A percentile compares a stretch with the other conserved stretches of the same genome.
Evolutionary conservation across 2,888 invertebrate species (phyloP).

Genomic region (Diploptera punctata): DNA sequence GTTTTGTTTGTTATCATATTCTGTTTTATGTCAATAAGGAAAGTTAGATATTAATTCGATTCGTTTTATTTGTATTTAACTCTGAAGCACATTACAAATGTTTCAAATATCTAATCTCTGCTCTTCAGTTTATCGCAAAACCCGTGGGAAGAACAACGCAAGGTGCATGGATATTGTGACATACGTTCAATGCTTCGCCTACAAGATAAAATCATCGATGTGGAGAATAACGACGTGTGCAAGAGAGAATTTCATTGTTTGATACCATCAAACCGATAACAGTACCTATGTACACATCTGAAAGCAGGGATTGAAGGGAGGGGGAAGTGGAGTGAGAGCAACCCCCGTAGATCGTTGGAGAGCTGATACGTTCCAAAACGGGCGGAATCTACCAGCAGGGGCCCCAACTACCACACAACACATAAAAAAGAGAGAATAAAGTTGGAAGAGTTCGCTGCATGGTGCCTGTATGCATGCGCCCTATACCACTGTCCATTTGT

Average conservation of each 20-base stretch:
- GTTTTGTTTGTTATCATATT: no score
- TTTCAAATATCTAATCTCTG: no score
- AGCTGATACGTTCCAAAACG: conserved; percentile 4
- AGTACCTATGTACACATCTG: conserved; percentile 1
- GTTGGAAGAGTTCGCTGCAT: conserved; percentile 16
- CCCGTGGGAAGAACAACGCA: no score
- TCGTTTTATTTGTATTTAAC: no score
- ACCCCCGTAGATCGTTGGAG: conserved; percentile 2
- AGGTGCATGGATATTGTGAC: no score
- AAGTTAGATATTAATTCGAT: no score
- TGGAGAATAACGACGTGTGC: background rate
- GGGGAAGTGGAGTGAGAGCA: background rate
- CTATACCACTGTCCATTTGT: background rate
- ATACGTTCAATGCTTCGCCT: background rate
- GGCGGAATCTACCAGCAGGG: background rate
- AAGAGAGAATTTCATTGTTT: background rate
- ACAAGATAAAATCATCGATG: conserved; percentile 9
- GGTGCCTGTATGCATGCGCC: background rate
- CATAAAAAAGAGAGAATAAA: conserved; percentile 19
- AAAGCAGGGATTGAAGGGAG: background rate
- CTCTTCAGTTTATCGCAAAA: no score
- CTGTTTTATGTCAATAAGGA: no score
- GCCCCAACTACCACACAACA: background rate
- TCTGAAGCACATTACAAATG: no score
- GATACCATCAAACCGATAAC: background rate